phyloP scores from a whole-genome alignment of 1,140 invertebrate species.

The Epicauta chinensis region DNA sequence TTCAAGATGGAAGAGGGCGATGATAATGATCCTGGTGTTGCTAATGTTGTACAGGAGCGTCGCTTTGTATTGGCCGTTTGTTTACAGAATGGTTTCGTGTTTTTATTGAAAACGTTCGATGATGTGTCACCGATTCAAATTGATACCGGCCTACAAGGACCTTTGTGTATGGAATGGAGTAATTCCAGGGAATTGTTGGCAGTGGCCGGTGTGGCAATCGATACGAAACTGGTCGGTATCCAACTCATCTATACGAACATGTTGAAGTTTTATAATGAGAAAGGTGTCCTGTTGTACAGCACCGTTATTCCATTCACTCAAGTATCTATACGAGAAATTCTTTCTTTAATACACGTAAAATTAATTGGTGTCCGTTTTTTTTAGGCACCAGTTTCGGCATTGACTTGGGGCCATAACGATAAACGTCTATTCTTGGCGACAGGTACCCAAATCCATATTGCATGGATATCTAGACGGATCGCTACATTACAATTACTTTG shows the following conservation, averaged over 20 bases:
- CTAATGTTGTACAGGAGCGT: slow-evolving; percentile 1
- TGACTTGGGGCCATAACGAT: slow-evolving; percentile 98
- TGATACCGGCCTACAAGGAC: slow-evolving; percentile 68
- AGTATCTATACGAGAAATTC: slow-evolving; percentile 43
- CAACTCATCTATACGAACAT: slow-evolving; percentile 47
- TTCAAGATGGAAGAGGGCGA: slow-evolving; percentile 97
- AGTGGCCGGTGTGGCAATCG: slow-evolving; percentile 67
- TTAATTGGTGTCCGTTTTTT: slow-evolving; percentile 21
- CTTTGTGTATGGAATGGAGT: slow-evolving; percentile 89
- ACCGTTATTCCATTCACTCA: slow-evolving; percentile 55
- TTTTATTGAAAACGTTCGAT: slow-evolving; percentile 84
- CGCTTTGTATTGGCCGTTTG: slow-evolving; percentile 80
- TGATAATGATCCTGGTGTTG: slow-evolving; percentile 52
- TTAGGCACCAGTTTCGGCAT: slow-evolving; percentile 78
- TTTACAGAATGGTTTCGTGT: slow-evolving; percentile 81
- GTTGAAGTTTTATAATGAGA: slow-evolving; percentile 63
- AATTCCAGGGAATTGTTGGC: slow-evolving; percentile 89
- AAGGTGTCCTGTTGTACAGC: slow-evolving; percentile 54
- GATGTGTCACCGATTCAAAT: slow-evolving; percentile 84
- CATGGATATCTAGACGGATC: slow-evolving; percentile 85
- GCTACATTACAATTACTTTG: slow-evolving; percentile 85
- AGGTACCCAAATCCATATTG: slow-evolving; percentile 82
- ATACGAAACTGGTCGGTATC: slow-evolving; percentile 37
- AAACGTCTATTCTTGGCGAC: slow-evolving; percentile 89
- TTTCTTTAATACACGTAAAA: too few species aligned